Evolutionary conservation across 2,888 invertebrate genomes (phyloP).

Genomic region (Pelosia muscerda): DNA sequence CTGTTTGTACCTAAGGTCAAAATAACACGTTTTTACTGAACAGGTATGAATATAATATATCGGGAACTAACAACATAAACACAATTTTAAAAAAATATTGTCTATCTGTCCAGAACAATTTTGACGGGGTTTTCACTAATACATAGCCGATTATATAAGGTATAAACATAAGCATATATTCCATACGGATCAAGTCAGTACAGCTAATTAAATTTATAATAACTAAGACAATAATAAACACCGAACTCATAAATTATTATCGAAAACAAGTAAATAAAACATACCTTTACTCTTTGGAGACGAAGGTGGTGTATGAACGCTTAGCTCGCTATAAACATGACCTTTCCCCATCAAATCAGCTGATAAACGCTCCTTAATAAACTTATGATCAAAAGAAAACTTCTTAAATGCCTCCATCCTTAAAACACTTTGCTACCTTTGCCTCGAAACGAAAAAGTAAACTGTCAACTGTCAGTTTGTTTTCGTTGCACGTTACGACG

Average conservation of each 20-base stretch:
- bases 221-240: no score
- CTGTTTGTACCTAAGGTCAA: no score
- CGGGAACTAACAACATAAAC: no score
- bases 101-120: no score
- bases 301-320: conserved; percentile 67
- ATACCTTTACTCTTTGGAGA: conserved; percentile 79
- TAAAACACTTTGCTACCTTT: conserved; percentile 38
- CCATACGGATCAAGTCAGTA: no score
- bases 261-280: conserved; percentile 28
- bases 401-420: conserved; percentile 65
- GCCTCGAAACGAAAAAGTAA: conserved; percentile 67
- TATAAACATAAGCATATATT: no score
- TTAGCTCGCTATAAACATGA: conserved; percentile 57
- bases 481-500: conserved; percentile 62
- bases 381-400: conserved; percentile 56
- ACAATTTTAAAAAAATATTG: no score
- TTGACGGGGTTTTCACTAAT: no score
- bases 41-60: no score
- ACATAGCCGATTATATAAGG: no score
- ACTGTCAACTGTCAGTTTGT: conserved; percentile 74
- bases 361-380: conserved; percentile 60
- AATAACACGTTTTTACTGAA: no score
- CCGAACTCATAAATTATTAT: background rate
- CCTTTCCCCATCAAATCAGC: conserved; percentile 65
- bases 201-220: no score